These are phyloP conservation scores for Cettia cetti DNA, from an alignment of 2,113 vertebrate genomes.

Conservation along the genomic window DNA sequence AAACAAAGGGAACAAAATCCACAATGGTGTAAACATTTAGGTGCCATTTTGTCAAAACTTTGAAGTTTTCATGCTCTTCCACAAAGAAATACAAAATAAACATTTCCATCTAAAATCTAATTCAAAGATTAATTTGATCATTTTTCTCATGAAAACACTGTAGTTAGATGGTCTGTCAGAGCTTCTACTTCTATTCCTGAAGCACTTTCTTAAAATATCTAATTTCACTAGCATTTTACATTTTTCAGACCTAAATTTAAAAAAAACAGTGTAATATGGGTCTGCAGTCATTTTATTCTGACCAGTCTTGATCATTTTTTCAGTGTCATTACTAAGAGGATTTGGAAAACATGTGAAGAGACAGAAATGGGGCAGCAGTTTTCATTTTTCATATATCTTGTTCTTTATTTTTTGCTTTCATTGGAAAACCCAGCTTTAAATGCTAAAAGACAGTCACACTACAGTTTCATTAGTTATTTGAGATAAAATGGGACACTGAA, in stretches of 20 bases:
- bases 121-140: background rate
- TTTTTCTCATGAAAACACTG: background rate
- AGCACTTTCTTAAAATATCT: background rate
- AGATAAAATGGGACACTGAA: background rate
- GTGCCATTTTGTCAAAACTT: background rate
- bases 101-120: background rate
- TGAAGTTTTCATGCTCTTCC: background rate
- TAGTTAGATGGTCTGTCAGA: background rate
- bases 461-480: background rate
- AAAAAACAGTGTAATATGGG: background rate
- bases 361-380: background rate
- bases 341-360: background rate
- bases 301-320: background rate
- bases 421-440: background rate
- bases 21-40: fast-evolving
- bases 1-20: fast-evolving
- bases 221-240: background rate
- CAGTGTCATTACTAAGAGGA: background rate
- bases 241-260: background rate
- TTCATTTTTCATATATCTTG: background rate
- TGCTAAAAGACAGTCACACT: background rate
- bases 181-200: background rate
- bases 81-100: background rate
- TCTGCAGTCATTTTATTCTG: background rate
- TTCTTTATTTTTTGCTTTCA: background rate